Evolutionary conservation across 2,888 invertebrate species (phyloP), one percentile per base, ranked within the genome.

Genomic region (Macrophya alboannulata): DNA sequence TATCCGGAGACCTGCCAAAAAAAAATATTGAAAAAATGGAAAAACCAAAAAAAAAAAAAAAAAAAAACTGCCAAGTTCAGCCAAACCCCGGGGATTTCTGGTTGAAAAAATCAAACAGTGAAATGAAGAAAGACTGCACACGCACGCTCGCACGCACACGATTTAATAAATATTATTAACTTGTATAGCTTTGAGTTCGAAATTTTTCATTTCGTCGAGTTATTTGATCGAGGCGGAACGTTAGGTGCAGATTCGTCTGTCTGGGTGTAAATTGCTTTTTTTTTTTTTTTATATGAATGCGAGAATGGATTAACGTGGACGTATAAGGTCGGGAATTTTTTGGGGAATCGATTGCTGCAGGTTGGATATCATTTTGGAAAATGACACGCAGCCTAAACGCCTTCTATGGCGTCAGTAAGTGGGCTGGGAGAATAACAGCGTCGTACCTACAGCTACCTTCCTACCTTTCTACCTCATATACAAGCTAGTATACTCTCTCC

Each of bases 381-480:
- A 48, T 76, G 48, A 45, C 25, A 12, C 12, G 10, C 25, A 17
- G 45, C 48, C 40, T 45, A 31, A 25, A 25, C 17, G 40, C 37
- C 9, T 21, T 10, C 15, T 71, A n/a, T 45, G 15, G 21, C 21
- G n/a, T 51, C 15, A 4, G n/a, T 79, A 79, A 79, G 79, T 79
- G 79, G 79, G 1, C 79, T 79, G 45, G 25, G 25, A 51, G 31
- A 76, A 76, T 76, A 76, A 48, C 45, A 87, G 84, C 43, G 79
- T 65, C 87, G 62, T 76, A 25, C 10, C 21, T 62, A 62, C 1
- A 15, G n/a, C n/a, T 62, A 25, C 25, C 10, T 62, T 25, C 3
- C 0, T 17, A 55, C n/a, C 62, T 12, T 10, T 25, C 12, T 25
- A 21, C 62, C 62, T 12, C 25, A 62, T 55, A 55, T 55, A 55